Conservation (phyloP, 2,888 invertebrate genomes). For the Arge pagana region DNA sequence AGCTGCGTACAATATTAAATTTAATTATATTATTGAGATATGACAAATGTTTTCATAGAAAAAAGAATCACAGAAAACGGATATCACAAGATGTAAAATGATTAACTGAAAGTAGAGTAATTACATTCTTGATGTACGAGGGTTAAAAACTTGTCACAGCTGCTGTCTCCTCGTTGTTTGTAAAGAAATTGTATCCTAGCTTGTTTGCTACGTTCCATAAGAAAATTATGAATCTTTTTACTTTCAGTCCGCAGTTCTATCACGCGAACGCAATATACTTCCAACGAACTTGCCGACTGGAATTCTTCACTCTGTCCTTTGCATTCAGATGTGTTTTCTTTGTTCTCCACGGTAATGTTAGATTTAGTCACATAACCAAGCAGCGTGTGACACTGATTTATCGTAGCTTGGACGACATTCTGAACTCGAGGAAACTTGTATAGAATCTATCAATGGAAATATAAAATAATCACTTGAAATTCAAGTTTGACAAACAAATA, state of each 20-base stretch:
- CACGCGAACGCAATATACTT: slow-evolving; percentile 68
- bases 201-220: slow-evolving; percentile 69
- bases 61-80: slow-evolving; percentile 9
- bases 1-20: slow-evolving; percentile 34
- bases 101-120: too few species aligned
- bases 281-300: slow-evolving; percentile 38
- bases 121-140: slow-evolving; percentile 81
- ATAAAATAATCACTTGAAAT: slow-evolving; percentile 23
- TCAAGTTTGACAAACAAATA: neutral
- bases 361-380: slow-evolving; percentile 69
- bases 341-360: slow-evolving; percentile 42
- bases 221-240: slow-evolving; percentile 54
- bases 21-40: slow-evolving; percentile 5
- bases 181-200: slow-evolving; percentile 81
- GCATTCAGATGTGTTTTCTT: neutral
- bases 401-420: slow-evolving; percentile 79
- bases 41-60: too few species aligned
- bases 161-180: slow-evolving; percentile 58
- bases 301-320: slow-evolving; percentile 12
- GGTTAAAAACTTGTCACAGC: slow-evolving; percentile 70
- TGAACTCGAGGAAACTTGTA: slow-evolving; percentile 67
- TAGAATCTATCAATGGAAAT: too few species aligned
- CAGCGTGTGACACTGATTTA: slow-evolving; percentile 71
- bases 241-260: slow-evolving; percentile 63
- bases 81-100: slow-evolving; percentile 6